These are phyloP conservation scores for Drosophila sp. DNA, from an alignment of 1,140 invertebrate genomes.

Conservation along the genomic window DNA sequence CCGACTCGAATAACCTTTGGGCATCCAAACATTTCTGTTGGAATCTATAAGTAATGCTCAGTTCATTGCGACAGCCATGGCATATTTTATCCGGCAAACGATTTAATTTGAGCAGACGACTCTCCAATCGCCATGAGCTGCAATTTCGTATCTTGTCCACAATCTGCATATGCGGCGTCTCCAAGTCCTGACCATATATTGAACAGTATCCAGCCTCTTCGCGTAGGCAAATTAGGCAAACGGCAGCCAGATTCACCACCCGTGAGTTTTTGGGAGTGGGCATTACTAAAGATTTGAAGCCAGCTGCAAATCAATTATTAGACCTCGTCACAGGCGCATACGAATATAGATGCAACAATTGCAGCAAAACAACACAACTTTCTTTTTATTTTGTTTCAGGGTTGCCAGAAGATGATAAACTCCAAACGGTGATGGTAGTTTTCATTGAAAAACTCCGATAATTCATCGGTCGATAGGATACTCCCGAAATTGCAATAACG, in stretches of 20 bases:
- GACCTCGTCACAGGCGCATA: neutral
- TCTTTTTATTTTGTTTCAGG: too few relatives aligned
- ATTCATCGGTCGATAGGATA: too few relatives aligned
- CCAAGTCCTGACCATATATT: conserved; percentile 84
- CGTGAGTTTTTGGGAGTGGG: conserved; percentile 38
- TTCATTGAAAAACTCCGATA: too few relatives aligned
- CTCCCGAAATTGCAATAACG: too few relatives aligned
- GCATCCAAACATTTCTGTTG: conserved; percentile 72
- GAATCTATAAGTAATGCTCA: conserved; percentile 71
- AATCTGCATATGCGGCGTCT: conserved; percentile 83
- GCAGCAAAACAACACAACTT: too few relatives aligned
- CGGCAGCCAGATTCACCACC: conserved; percentile 84
- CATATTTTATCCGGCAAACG: conserved; percentile 75
- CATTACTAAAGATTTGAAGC: conserved; percentile 21
- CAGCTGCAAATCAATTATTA: neutral
- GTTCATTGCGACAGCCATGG: conserved; percentile 61
- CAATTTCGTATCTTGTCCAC: conserved; percentile 85
- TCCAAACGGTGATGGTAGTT: too few relatives aligned
- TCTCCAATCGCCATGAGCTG: conserved; percentile 83
- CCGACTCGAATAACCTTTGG: conserved; percentile 56
- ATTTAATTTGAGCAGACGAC: conserved; percentile 4
- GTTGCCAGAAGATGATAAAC: too few relatives aligned
- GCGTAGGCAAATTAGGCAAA: conserved; percentile 85
- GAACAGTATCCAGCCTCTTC: conserved; percentile 83
- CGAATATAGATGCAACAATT: too few relatives aligned